Evolutionary conservation across 2,113 vertebrate species (phyloP).

Genomic region (Tragelaphus imberbis): DNA sequence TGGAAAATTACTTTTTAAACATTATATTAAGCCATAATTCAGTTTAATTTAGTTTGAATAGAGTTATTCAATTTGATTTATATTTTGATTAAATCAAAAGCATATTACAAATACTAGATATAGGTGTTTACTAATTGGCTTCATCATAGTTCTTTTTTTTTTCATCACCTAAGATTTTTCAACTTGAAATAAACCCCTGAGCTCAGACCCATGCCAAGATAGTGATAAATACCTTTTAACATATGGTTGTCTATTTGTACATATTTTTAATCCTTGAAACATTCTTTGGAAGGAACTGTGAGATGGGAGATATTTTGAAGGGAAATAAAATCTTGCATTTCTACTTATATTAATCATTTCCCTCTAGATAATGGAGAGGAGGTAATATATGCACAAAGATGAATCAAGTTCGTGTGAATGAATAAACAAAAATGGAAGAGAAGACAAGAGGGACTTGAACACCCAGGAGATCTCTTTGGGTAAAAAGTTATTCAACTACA

Average conservation of each 20-base stretch:
- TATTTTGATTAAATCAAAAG: constrained; percentile 48
- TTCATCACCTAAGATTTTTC: constrained; percentile 53
- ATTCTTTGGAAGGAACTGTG: constrained; percentile 11
- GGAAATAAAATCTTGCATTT: constrained; percentile 22
- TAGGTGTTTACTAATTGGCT: constrained; percentile 43
- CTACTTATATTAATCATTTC: constrained; percentile 22
- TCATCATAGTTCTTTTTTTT: constrained; percentile 17
- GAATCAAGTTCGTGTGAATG: background rate
- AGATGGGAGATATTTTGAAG: constrained; percentile 32
- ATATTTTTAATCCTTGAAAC: constrained; percentile 45
- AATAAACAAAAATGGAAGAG: background rate
- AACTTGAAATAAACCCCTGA: constrained; percentile 48
- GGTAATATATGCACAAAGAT: background rate
- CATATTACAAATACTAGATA: constrained; percentile 31
- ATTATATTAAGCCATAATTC: background rate
- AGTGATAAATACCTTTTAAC: constrained; percentile 61
- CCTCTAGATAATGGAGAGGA: background rate
- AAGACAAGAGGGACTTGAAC: background rate
- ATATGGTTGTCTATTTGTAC: constrained; percentile 50
- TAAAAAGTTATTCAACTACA: background rate
- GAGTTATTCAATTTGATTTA: constrained; percentile 5
- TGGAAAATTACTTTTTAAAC: constrained; percentile 11
- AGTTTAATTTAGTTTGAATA: background rate
- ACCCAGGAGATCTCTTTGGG: background rate
- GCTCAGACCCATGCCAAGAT: constrained; percentile 30